Conservation (phyloP, 2,113 vertebrate species). For the Rallus limicola region DNA sequence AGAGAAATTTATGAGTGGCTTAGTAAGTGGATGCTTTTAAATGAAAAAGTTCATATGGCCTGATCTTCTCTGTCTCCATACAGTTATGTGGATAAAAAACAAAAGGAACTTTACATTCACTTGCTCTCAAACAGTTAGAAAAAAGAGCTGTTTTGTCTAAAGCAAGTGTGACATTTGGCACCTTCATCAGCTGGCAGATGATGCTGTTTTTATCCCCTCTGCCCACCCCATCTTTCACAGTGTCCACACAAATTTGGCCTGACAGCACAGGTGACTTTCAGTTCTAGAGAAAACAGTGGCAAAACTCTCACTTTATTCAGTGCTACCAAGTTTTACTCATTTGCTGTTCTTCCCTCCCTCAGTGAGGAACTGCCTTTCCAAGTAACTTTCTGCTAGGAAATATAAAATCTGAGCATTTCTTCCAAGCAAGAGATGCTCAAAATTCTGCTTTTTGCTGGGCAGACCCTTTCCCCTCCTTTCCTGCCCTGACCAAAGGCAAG, state of each 20-base stretch:
- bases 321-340: not conserved
- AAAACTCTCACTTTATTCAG: not conserved
- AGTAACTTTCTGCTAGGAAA: not conserved
- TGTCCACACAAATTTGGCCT: not conserved
- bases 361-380: not conserved
- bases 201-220: not conserved
- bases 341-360: not conserved
- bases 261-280: not conserved
- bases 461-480: not conserved
- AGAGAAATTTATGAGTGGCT: conserved; percentile 48
- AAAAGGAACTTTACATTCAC: not conserved
- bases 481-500: not conserved
- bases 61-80: conserved; percentile 24
- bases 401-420: not conserved
- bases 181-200: not conserved
- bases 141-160: not conserved
- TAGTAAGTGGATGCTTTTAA: conserved; percentile 42
- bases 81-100: not conserved
- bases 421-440: not conserved
- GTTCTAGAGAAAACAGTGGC: not conserved
- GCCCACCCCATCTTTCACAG: not conserved
- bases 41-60: not conserved
- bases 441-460: not conserved
- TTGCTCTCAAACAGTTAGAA: not conserved
- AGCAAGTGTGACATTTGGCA: not conserved